These are phyloP conservation scores for Amphipoea oculea DNA, from an alignment of 2,888 invertebrate genomes.

Conservation along the genomic window DNA sequence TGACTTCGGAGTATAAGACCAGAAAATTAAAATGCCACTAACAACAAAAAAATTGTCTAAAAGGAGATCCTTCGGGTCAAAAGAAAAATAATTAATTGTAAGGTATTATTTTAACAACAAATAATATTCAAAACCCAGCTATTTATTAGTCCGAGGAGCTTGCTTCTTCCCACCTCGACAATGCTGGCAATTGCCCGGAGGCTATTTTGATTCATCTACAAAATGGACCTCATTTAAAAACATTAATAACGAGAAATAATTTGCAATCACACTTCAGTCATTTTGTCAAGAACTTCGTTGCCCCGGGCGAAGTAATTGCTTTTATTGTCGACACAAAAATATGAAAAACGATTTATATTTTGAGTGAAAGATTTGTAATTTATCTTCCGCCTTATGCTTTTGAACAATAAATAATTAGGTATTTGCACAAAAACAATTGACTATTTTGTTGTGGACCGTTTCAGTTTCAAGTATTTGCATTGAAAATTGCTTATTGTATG, in stretches of 20 bases:
- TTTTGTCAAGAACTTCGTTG: conserved; percentile 47
- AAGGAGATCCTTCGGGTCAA: not conserved
- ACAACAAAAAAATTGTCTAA: not conserved
- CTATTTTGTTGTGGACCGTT: not conserved
- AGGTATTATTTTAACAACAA: not conserved
- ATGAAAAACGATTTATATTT: conserved; percentile 35
- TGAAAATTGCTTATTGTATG: not conserved
- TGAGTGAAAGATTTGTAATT: conserved; percentile 4
- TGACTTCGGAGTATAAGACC: not conserved
- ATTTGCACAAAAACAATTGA: not conserved
- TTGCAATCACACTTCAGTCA: conserved; percentile 54
- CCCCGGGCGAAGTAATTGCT: conserved; percentile 46
- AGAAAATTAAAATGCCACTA: not conserved
- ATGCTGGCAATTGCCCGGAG: conserved; percentile 23
- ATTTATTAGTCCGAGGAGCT: not conserved
- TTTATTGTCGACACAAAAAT: conserved; percentile 23
- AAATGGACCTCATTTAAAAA: conserved; percentile 32
- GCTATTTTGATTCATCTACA: conserved; percentile 38
- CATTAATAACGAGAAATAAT: conserved; percentile 53
- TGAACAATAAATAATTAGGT: not conserved
- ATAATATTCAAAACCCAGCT: not conserved
- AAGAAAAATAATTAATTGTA: not conserved
- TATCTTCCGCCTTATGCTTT: not conserved
- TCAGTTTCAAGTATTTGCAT: not conserved
- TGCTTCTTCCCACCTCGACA: conserved; percentile 29